Evolutionary conservation across 2,888 invertebrate genomes (phyloP), one percentile per base, ranked within the genome.

Genomic region (Papilio protenor): DNA sequence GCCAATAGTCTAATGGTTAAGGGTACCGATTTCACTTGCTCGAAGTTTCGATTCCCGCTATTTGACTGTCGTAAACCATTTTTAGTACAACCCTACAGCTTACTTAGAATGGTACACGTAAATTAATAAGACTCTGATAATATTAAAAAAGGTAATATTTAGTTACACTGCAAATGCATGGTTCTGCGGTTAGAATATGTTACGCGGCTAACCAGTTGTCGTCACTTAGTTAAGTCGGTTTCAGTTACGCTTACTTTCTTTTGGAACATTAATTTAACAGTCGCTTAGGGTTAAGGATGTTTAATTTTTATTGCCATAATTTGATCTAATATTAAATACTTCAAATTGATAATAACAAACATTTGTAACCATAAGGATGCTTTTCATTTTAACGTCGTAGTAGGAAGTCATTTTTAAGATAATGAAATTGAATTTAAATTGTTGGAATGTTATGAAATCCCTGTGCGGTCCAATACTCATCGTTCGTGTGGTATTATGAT

Each of bases 401-500:
- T 23, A 75, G 64, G 61, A 45, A 40, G 66, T 40, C 18, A 71
- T 73, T 61, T 69, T 73, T 1, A 16, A 66, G 49, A 73, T 77
- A 77, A 69, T 70, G 27, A 49, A 77, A 75, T 55, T 70, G 61
- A 73, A 69, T 73, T 76, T 73, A 59, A 76, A 73, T 75, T 74
- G 77, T 80, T 79, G 80, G 80, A 79, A 80, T 77, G 73, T 73
- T 80, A 80, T 77, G 80, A 78, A 78, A 79, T 82, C 81, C 83
- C 81, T 81, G 77, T 72, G 77, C 75, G 80, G 81, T 77, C 81
- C 77, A 79, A 75, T 79, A 76, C 79, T 78, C 76, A 79, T 79
- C 79, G 81, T 73, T 66, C 76, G 79, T 76, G 72, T 76, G 79
- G 83, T 82, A 82, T 80, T 83, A 83, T 84, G 84, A 84, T 83